These are phyloP conservation scores for Oryzias sinensis DNA, from an alignment of 2,797 vertebrate genomes.

Conservation along the genomic window DNA sequence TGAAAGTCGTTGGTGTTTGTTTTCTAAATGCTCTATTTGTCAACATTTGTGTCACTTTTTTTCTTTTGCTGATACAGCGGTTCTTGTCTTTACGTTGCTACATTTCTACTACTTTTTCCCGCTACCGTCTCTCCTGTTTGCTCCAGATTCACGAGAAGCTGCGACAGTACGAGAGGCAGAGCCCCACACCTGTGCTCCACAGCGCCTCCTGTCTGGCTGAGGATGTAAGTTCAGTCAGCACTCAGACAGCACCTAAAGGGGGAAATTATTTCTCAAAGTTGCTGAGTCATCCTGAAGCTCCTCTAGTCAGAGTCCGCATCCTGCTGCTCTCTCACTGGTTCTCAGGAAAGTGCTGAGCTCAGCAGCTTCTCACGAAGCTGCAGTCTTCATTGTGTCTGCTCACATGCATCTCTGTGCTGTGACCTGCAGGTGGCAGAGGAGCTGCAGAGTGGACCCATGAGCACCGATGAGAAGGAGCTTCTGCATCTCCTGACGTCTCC, in stretches of 20 bases:
- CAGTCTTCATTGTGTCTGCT: constrained; percentile 5
- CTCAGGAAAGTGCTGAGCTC: constrained; percentile 65
- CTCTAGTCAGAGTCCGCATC: constrained; percentile 62
- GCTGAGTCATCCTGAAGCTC: constrained; percentile 60
- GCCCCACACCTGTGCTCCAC: constrained; percentile 89
- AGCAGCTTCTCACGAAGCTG: constrained; percentile 28
- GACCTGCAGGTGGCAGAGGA: constrained; percentile 89
- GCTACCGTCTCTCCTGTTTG: not conserved
- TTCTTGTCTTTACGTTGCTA: too few species aligned
- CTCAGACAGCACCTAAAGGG: constrained; percentile 39
- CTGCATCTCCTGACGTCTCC: constrained; percentile 89
- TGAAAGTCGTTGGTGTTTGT: too few species aligned
- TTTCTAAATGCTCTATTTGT: too few species aligned
- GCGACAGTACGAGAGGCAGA: constrained; percentile 91
- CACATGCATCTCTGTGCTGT: constrained; percentile 20
- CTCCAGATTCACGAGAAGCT: constrained; percentile 93
- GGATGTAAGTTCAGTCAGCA: constrained; percentile 80
- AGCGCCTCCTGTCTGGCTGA: constrained; percentile 90
- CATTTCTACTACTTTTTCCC: not conserved
- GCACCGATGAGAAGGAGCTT: constrained; percentile 88
- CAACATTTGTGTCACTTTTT: too few species aligned
- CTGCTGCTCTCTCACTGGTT: constrained; percentile 51
- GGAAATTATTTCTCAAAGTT: constrained; percentile 57
- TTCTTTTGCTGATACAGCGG: too few species aligned
- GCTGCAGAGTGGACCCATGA: constrained; percentile 88